Conservation (phyloP, 2,113 vertebrate genomes). For the Arizona elegans region DNA sequence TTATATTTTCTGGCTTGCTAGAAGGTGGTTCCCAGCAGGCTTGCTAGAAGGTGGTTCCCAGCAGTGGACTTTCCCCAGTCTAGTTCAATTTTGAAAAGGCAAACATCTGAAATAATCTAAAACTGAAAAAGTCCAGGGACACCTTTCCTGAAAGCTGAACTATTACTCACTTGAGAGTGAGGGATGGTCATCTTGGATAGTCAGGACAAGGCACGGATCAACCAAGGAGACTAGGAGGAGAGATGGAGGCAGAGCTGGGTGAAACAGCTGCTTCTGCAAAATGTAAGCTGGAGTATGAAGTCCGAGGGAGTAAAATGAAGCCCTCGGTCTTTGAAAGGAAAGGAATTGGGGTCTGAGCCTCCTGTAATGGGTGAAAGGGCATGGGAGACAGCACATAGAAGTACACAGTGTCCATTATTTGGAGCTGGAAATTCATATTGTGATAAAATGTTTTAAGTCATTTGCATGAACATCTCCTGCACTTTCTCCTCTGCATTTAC, state of each 20-base stretch:
- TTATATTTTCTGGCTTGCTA: neutral
- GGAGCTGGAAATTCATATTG: neutral
- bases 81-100: slow-evolving; percentile 17
- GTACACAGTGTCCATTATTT: neutral
- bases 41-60: neutral
- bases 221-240: neutral
- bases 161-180: neutral
- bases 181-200: neutral
- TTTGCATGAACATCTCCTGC: neutral
- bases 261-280: neutral
- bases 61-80: neutral
- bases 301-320: neutral
- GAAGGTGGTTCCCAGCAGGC: neutral
- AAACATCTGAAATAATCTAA: slow-evolving; percentile 34
- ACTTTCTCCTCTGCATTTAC: neutral
- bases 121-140: slow-evolving; percentile 18
- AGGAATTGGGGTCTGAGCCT: neutral
- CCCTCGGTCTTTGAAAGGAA: neutral
- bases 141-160: neutral
- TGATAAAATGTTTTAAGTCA: neutral
- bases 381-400: neutral
- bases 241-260: neutral
- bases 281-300: accelerated
- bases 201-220: slow-evolving; percentile 1
- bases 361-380: accelerated